Evolutionary conservation across 2,113 vertebrate species (phyloP), one percentile per base, ranked within the genome.

Genomic region (Picathartes gymnocephalus): DNA sequence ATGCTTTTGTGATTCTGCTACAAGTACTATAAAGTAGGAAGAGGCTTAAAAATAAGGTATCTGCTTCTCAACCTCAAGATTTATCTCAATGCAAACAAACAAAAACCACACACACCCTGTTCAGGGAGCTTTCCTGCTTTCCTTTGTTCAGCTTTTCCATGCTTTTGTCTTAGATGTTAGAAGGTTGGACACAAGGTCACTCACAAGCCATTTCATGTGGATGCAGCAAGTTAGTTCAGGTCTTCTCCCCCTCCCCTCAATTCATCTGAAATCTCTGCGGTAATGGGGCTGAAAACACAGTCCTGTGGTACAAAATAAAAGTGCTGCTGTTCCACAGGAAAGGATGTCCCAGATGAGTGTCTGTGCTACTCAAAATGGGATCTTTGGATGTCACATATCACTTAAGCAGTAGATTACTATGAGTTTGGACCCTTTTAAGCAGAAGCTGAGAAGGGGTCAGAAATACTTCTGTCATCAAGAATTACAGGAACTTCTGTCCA

Each of bases 341-440:
- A 91, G 30, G 80, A n/a, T 72, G 91, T 95, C 86, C 88, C 84
- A 90, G 60, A 45, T 78, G 88, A 68, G 61, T 48, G 30, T 92
- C n/a, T 35, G 31, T 60, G 60, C 48, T 60, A 42, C 80, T 84
- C 92, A 79, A 11, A 71, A 22, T 3, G 35, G 28, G 57, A n/a
- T 86, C 42, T 65, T 94, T 85, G 88, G 77, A 77, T 90, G 80
- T 81, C 64, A 61, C 40, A 3, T 68, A 23, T 73, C 87, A 70
- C 76, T 86, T 33, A 70, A 40, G 68, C 70, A 70, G 50, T 83
- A 56, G 60, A 40, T 91, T 91, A 35, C 35, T 37, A 10, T 7
- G 31, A 69, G 81, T 96, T 96, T 96, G 92, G 88, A 80, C 72
- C 31, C 81, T 94, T 89, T 88, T 57, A 96, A 92, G 68, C 84